phyloP scores from a whole-genome alignment of 2,888 invertebrate genomes.

The Nowickia ferox region DNA sequence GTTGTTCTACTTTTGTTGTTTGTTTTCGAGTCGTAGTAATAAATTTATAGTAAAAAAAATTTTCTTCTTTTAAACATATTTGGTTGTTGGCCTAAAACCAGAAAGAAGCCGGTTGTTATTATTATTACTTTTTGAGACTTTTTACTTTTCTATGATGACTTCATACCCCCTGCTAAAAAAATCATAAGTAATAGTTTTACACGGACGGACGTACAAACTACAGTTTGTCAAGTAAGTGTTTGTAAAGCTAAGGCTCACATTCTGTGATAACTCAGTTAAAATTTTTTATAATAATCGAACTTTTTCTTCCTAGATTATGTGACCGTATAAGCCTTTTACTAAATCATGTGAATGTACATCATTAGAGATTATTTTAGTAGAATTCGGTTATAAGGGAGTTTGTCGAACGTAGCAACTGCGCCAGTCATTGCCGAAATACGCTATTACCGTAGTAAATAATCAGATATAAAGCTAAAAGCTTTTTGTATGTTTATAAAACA shows the following conservation, averaged over 20 bases:
- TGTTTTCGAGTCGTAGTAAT: constrained; percentile 1
- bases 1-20: constrained; percentile 58
- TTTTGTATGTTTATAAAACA: too few relatives aligned
- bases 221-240: constrained; percentile 2
- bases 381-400: too few relatives aligned
- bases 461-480: too few relatives aligned
- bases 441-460: too few relatives aligned
- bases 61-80: constrained; percentile 23
- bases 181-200: neutral
- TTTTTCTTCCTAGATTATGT: too few relatives aligned
- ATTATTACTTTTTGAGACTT: constrained; percentile 25
- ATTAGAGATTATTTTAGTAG: too few relatives aligned
- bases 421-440: too few relatives aligned
- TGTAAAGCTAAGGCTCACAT: neutral
- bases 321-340: too few relatives aligned
- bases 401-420: too few relatives aligned
- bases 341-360: too few relatives aligned
- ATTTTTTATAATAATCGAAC: too few relatives aligned
- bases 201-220: neutral
- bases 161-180: constrained; percentile 14
- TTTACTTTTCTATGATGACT: constrained; percentile 19
- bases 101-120: constrained; percentile 56
- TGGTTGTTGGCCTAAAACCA: constrained; percentile 62
- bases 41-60: constrained; percentile 25
- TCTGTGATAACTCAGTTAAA: neutral